Percentiles rank a stretch among this genome's conserved stretches.
Evolutionary conservation across 2,113 vertebrate species (phyloP).

Genomic region (Furnarius figulus): DNA sequence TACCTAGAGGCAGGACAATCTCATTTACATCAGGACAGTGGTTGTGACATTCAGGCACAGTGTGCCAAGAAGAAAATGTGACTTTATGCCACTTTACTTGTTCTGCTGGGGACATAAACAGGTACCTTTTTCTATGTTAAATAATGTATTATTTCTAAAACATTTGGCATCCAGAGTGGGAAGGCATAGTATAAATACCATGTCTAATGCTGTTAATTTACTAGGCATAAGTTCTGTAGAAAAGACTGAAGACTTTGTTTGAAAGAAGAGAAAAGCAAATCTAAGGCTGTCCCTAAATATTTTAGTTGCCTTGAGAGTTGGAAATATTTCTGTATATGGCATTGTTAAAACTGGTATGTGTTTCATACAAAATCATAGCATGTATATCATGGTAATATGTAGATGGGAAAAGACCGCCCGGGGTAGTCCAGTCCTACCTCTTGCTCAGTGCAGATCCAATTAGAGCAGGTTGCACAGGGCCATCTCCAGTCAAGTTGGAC

Average conservation of each 20-base stretch:
- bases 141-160: neutral
- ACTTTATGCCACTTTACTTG: neutral
- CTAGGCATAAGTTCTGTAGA: neutral
- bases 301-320: neutral
- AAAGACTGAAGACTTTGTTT: neutral
- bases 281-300: neutral
- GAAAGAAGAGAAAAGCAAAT: neutral
- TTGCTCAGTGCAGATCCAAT: neutral
- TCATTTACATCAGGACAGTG: neutral
- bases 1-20: neutral
- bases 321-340: neutral
- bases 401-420: neutral
- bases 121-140: neutral
- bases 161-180: neutral
- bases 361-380: neutral
- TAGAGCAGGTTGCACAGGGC: neutral
- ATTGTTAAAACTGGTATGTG: neutral
- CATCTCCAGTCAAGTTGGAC: neutral
- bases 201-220: neutral
- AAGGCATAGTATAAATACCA: neutral
- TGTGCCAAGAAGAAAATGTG: neutral
- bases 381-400: neutral
- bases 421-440: neutral
- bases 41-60: neutral
- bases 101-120: neutral